Evolutionary conservation across 1,140 invertebrate species (phyloP).

Genomic region (Drosophila tropicalis): DNA sequence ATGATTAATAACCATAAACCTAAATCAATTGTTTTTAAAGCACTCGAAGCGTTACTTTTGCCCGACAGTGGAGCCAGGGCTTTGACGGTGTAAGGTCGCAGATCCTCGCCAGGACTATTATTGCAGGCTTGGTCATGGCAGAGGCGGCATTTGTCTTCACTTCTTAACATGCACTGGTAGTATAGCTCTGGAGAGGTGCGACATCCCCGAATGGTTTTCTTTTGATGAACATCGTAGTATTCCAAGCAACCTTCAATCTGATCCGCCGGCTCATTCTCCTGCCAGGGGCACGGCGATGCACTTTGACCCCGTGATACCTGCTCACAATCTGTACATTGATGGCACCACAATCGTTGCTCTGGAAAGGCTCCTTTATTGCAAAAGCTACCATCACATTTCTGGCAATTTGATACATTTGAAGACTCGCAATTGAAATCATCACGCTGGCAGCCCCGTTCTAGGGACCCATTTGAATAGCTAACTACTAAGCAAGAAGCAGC

Average conservation of each 20-base stretch:
- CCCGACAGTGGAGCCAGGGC: slow-evolving; percentile 23
- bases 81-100: slow-evolving; percentile 17
- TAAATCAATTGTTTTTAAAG: background rate
- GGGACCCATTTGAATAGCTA: slow-evolving; percentile 51
- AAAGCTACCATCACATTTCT: slow-evolving; percentile 63
- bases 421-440: slow-evolving; percentile 46
- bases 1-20: slow-evolving; percentile 32
- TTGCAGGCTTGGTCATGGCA: slow-evolving; percentile 65
- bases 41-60: background rate
- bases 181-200: slow-evolving; percentile 56
- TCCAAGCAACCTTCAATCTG: slow-evolving; percentile 55
- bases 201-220: slow-evolving; percentile 59
- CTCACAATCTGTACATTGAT: slow-evolving; percentile 64
- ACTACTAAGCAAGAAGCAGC: slow-evolving; percentile 48
- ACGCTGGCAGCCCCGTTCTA: slow-evolving; percentile 56
- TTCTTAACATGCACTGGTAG: slow-evolving; percentile 64
- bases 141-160: slow-evolving; percentile 41
- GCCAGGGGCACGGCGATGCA: slow-evolving; percentile 45
- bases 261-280: slow-evolving; percentile 51
- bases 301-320: slow-evolving; percentile 26
- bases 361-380: slow-evolving; percentile 70
- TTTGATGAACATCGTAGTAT: slow-evolving; percentile 50
- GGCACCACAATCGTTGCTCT: slow-evolving; percentile 60
- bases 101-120: slow-evolving; percentile 35
- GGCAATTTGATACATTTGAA: slow-evolving; percentile 38